These are phyloP conservation scores for Nipponia nippon DNA, from an alignment of 2,113 vertebrate species.

Conservation along the genomic window DNA sequence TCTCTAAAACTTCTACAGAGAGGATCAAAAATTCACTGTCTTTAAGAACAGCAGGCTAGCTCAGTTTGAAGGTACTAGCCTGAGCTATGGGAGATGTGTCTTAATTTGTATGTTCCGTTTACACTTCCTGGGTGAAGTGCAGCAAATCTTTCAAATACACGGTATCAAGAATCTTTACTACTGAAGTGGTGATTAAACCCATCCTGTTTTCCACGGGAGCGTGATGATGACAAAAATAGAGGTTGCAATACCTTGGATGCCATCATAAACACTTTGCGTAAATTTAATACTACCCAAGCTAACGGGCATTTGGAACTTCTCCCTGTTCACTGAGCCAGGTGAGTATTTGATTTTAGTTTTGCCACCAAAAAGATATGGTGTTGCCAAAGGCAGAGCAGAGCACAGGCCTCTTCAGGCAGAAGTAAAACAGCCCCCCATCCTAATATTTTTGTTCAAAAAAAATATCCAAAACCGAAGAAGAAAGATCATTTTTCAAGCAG, in stretches of 20 bases:
- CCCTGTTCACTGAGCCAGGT: neutral
- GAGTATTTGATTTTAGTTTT: neutral
- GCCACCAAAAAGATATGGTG: neutral
- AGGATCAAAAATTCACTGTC: neutral
- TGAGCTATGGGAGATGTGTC: neutral
- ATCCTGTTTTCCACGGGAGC: neutral
- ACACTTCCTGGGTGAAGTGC: neutral
- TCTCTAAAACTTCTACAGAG: neutral
- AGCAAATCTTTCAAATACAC: neutral
- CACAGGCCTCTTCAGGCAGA: neutral
- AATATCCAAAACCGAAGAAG: neutral
- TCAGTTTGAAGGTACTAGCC: neutral
- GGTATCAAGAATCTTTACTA: neutral
- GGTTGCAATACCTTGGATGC: neutral
- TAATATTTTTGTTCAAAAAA: neutral
- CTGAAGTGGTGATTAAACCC: neutral
- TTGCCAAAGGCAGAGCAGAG: neutral
- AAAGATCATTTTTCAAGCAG: neutral
- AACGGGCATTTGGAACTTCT: neutral
- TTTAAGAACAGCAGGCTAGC: neutral
- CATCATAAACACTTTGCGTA: neutral
- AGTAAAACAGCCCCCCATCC: neutral
- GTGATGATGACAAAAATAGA: neutral
- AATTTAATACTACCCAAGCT: neutral
- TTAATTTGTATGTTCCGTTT: neutral